Percentiles rank a stretch among this genome's conserved stretches.
Evolutionary conservation across 2,113 vertebrate species (phyloP).

Genomic region (Ranitomeya imitator): DNA sequence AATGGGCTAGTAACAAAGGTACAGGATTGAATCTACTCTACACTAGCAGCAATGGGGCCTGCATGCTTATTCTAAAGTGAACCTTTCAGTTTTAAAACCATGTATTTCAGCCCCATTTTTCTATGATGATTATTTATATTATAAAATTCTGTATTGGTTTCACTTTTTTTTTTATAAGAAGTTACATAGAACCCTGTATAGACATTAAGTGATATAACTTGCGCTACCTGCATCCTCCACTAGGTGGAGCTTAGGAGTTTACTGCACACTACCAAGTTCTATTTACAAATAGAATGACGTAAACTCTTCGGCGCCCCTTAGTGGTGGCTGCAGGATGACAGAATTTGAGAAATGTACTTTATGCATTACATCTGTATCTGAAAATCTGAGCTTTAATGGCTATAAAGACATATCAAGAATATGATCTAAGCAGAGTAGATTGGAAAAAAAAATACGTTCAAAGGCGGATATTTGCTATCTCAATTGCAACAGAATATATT

Average conservation of each 20-base stretch:
- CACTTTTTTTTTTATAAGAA: not conserved
- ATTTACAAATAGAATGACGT: not conserved
- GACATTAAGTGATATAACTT: not conserved
- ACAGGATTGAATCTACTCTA: not conserved
- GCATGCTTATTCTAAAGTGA: not conserved
- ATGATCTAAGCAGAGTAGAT: no score
- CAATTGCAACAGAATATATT: not conserved
- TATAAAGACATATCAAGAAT: no score
- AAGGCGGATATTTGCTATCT: no score
- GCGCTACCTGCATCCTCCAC: not conserved
- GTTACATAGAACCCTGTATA: no score
- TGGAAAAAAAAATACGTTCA: no score
- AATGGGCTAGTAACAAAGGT: not conserved
- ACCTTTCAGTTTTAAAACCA: not conserved
- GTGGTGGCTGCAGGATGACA: not conserved
- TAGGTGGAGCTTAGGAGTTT: not conserved
- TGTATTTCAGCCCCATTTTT: not conserved
- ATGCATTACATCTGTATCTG: no score
- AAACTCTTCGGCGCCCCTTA: not conserved
- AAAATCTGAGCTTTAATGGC: no score
- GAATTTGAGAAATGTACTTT: not conserved
- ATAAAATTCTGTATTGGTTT: not conserved
- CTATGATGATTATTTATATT: not conserved
- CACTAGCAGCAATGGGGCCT: no score
- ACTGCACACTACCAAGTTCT: not conserved